Evolutionary conservation across 2,888 invertebrate genomes (phyloP), one percentile per base, ranked within the genome.

Genomic region (Minunthozetes semirufus): DNA sequence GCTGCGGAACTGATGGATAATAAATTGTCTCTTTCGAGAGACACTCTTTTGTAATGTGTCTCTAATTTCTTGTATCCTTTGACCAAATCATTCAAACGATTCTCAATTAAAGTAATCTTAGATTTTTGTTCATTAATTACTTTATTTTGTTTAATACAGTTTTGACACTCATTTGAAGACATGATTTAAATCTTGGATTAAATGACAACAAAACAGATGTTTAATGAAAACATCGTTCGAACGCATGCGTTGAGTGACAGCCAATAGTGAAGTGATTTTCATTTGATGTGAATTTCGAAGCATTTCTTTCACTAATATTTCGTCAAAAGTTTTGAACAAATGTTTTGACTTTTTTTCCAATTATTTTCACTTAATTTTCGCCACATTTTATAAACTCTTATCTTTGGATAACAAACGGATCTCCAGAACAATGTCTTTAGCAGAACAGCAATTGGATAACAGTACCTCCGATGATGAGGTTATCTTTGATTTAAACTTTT

Each of bases 401-500:
- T n/a, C n/a, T n/a, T n/a, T n/a, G n/a, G n/a, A n/a, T n/a, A n/a
- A n/a, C n/a, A n/a, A n/a, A n/a, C n/a, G n/a, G n/a, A n/a, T n/a
- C n/a, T n/a, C n/a, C n/a, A n/a, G 13, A 61, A 27, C 11, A 19
- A 61, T 61, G 61, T 61, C 61, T 25, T 61, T 25, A 25, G 61
- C 61, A 19, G 61, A 61, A 61, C 61, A 61, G 25, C 27, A 22
- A 15, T 27, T 61, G 27, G 61, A 61, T 25, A 61, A 61, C 61
- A 25, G 8, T 6, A 22, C 27, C 11, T 19, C 19, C 19, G 61
- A 61, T 5, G 61, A 61, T 22, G 61, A 61, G 25, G 61, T 61
- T 22, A 61, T 8, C 19, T 11, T 76, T 76, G 72, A 75, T 76
- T 72, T 75, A 76, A 75, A n/a, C n/a, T n/a, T n/a, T n/a, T n/a